Percentiles rank a stretch among this genome's conserved stretches.
phyloP scores from a whole-genome alignment of 2,888 invertebrate species.

The Malacosoma neustria region DNA sequence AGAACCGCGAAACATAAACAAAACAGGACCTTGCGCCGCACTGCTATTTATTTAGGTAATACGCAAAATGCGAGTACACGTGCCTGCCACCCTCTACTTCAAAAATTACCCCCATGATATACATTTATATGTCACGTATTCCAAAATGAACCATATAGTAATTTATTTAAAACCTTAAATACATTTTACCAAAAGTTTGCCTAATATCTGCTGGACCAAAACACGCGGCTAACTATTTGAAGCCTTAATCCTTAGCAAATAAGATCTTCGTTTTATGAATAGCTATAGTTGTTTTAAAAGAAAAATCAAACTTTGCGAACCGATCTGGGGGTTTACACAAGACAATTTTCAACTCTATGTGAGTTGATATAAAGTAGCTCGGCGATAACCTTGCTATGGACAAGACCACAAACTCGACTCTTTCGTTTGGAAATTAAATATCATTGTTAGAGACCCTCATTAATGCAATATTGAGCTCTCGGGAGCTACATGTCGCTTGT shows the following conservation, averaged over 20 bases:
- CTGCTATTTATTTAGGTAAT: slow-evolving; percentile 68
- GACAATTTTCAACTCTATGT: too few relatives aligned
- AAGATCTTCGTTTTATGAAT: slow-evolving; percentile 10
- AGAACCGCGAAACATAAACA: slow-evolving; percentile 49
- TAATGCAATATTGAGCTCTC: slow-evolving; percentile 65
- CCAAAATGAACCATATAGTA: slow-evolving; percentile 20
- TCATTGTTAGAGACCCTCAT: slow-evolving; percentile 63
- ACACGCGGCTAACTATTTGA: slow-evolving; percentile 15
- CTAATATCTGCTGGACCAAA: slow-evolving; percentile 13
- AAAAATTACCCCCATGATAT: slow-evolving; percentile 15
- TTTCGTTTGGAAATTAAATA: slow-evolving; percentile 65
- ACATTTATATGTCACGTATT: slow-evolving; percentile 1
- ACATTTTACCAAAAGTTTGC: slow-evolving; percentile 8
- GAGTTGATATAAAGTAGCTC: not conserved
- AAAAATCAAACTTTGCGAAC: slow-evolving; percentile 2
- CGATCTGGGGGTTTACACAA: not conserved
- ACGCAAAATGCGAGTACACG: slow-evolving; percentile 67
- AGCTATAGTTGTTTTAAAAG: slow-evolving; percentile 9
- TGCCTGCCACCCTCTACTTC: slow-evolving; percentile 38
- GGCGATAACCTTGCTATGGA: slow-evolving; percentile 4
- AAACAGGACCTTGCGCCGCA: slow-evolving; percentile 30
- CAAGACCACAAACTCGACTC: slow-evolving; percentile 37
- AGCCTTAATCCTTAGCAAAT: slow-evolving; percentile 19
- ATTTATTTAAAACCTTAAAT: slow-evolving; percentile 5
- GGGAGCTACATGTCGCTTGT: slow-evolving; percentile 30